Evolutionary conservation across 1,140 invertebrate species (phyloP), one percentile per base, ranked within the genome.

Genomic region (Drosophila pandora): DNA sequence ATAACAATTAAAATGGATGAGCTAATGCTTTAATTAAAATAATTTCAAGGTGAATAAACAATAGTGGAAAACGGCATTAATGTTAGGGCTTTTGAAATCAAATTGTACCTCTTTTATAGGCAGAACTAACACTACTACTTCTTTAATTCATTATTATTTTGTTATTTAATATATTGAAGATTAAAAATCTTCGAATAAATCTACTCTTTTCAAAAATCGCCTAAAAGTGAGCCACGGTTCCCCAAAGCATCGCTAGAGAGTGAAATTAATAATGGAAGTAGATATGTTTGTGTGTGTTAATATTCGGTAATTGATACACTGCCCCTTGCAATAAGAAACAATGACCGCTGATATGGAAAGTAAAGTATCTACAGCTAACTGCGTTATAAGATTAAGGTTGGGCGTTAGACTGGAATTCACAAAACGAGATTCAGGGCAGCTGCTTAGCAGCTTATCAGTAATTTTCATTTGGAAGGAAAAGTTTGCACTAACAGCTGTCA

Each of bases 381-480:
- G 71, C 60, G 41, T 58, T 48, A 48, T 74, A 45, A 13, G 23
- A 52, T 56, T 22, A n/a, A 32, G 50, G 13, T 57, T 56, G 28
- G 53, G 1, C 13, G 13, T 28, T 58, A 25, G 30, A 55, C 48
- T 41, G 45, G 32, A 13, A 49, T 41, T 69, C 32, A 23, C 34
- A 0, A 56, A 12, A 37, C 47, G 17, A 23, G 25, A 21, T 45
- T 41, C 45, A 12, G n/a, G 6, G n/a, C 32, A 59, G 34, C 64
- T 65, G 69, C 13, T 52, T 17, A 17, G 17, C 17, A 17, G 79
- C 75, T 83, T 83, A 83, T 83, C 75, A 67, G 47, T 7, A 37
- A 17, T 8, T 39, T 53, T 10, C 13, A n/a, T 57, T 21, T 12
- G 8, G 10, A 28, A 17, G 45, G n/a, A 28, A 28, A 25, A 0